These are phyloP conservation scores for Spea multiplicata DNA, from an alignment of 2,113 vertebrate species.

Conservation along the genomic window DNA sequence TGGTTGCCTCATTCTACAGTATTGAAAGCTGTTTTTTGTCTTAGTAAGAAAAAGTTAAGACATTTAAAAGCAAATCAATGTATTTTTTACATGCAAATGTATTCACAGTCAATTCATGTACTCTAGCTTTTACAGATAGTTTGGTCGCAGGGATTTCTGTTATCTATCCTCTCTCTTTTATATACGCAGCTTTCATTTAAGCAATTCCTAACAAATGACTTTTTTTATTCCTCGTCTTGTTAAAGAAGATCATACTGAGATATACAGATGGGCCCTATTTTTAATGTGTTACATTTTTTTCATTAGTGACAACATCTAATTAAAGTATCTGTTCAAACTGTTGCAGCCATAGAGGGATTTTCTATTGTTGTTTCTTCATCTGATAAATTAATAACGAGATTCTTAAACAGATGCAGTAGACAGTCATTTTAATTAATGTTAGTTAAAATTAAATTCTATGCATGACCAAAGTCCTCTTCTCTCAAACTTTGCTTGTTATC, in stretches of 20 bases:
- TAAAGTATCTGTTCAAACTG: slow-evolving; percentile 59
- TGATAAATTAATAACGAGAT: slow-evolving; percentile 60
- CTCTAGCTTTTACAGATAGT: slow-evolving; percentile 44
- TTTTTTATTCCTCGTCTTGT: slow-evolving; percentile 67
- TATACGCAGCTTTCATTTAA: slow-evolving; percentile 61
- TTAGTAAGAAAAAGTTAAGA: no score
- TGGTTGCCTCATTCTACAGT: no score
- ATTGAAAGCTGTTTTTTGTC: no score
- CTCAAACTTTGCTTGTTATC: slow-evolving; percentile 12
- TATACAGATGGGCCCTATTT: slow-evolving; percentile 66
- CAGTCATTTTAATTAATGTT: slow-evolving; percentile 68
- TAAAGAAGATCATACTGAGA: slow-evolving; percentile 75
- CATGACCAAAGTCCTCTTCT: slow-evolving; percentile 53
- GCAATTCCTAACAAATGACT: slow-evolving; percentile 63
- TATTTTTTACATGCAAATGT: slow-evolving; percentile 24
- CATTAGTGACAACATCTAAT: slow-evolving; percentile 77
- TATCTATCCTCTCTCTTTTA: background rate
- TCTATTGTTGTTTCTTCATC: slow-evolving; percentile 34
- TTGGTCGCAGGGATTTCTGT: slow-evolving; percentile 7
- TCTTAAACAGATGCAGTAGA: slow-evolving; percentile 65
- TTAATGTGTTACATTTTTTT: slow-evolving; percentile 70
- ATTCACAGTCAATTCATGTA: background rate
- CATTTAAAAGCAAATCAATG: background rate
- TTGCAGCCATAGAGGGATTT: slow-evolving; percentile 5
- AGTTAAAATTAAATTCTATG: slow-evolving; percentile 63